Base-by-base conservation (phyloP, 2,888 invertebrate genomes). In the Gymnosoma rotundatum region DNA sequence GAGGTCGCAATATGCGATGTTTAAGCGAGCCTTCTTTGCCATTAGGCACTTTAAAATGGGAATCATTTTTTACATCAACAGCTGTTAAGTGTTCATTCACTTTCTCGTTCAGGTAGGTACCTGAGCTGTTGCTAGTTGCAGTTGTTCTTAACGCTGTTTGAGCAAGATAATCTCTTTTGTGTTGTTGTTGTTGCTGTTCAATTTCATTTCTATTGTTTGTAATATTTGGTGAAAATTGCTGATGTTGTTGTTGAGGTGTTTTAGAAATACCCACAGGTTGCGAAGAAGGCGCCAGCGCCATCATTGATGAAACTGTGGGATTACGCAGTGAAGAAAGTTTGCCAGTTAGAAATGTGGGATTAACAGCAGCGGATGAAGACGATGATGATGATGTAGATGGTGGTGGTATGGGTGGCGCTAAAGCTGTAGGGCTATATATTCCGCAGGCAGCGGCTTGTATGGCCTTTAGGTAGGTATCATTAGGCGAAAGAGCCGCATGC, bases 1-100 rank as follows among this genome's bases (percentile, higher is more conserved):
- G 94, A 75, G 94, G 92, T 20, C 93, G 93, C 85, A 94, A 91
- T 86, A 95, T 93, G 84, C 94, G 92, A 89, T 95, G 94, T 89
- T 95, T 95, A 67, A 94, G 89, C 66, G 94, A 94, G 38, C 94
- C 94, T 89, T 94, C 94, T 87, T 94, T 94, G 48, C 94, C 94
- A 18, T 93, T 93, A 54, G 94, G 94, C 63, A 94, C 93, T 86
- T 91, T 91, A 72, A 91, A 91, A 72, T 89, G 89, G 10, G 87
- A 88, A 42, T 87, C 87, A 20, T 87, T 86, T 25, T 87, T 88
- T 25, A 87, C 82, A 60, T 66, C 82, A 20, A 60, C 83, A 45
- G 75, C 54, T 2, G 83, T 12, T 21, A 86, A 64, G 18, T 86
- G 86, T 48, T 86, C 87, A 64, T 87, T 89, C 6, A 88, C 87